A percentile compares a stretch with the other conserved stretches of the same genome.
Conservation (phyloP, 2,113 vertebrate species). For the Drymodes brunneopygia region DNA sequence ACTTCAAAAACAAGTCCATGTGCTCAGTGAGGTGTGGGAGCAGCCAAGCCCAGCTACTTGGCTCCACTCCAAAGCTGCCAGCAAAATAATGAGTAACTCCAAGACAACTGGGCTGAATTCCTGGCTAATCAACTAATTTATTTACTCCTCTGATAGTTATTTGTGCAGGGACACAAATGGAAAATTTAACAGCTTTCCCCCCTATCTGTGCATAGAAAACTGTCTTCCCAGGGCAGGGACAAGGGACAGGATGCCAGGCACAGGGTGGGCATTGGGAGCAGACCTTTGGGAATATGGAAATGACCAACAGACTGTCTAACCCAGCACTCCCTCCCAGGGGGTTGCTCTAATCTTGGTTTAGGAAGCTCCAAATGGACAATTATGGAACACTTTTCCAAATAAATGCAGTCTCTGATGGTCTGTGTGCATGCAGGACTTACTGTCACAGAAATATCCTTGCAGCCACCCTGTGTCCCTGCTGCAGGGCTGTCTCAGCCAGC, state of each 20-base stretch:
- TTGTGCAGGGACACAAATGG: background rate
- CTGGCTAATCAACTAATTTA: background rate
- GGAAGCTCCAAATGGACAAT: background rate
- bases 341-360: background rate
- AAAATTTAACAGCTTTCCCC: background rate
- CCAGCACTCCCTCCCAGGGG: background rate
- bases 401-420: background rate
- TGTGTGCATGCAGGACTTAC: background rate
- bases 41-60: background rate
- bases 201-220: background rate
- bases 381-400: background rate
- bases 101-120: background rate
- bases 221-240: background rate
- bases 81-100: constrained; percentile 4
- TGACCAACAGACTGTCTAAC: background rate
- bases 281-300: background rate
- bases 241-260: background rate
- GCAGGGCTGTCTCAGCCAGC: background rate
- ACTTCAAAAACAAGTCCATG: background rate
- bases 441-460: background rate
- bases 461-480: background rate
- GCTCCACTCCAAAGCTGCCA: background rate
- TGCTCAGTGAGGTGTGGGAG: background rate
- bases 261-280: background rate
- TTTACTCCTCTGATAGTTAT: background rate